These are phyloP conservation scores for Macrobrachium nipponense DNA, from an alignment of 1,140 invertebrate species.

Conservation along the genomic window DNA sequence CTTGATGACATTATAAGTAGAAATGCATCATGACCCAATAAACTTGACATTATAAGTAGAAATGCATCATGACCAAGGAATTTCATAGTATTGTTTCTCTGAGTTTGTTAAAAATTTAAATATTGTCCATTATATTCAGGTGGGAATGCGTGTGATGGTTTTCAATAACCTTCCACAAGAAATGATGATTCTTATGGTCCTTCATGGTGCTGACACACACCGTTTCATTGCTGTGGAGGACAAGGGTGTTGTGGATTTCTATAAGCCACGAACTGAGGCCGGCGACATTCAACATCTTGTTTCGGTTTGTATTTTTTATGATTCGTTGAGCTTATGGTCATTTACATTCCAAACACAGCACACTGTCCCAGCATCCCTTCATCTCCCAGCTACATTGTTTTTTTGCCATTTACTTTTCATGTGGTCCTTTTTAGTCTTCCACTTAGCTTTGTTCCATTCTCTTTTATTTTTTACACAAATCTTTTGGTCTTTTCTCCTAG, in stretches of 20 bases:
- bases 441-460: no score
- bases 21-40: background rate
- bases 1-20: no score
- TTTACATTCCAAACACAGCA: no score
- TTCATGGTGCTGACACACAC: slow-evolving; percentile 71
- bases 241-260: slow-evolving; percentile 72
- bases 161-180: slow-evolving; percentile 64
- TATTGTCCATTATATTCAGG: slow-evolving; percentile 9
- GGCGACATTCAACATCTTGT: slow-evolving; percentile 72
- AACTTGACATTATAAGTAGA: no score
- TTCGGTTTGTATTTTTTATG: slow-evolving; percentile 67
- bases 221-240: slow-evolving; percentile 73
- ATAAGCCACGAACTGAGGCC: slow-evolving; percentile 67
- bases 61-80: background rate
- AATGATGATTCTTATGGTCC: slow-evolving; percentile 68
- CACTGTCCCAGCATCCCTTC: no score
- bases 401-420: no score
- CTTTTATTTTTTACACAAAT: no score
- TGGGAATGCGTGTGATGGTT: slow-evolving; percentile 64
- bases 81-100: background rate
- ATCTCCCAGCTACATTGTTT: no score
- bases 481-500: no score
- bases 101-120: background rate
- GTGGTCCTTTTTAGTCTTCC: no score
- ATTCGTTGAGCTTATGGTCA: background rate